These are phyloP conservation scores for Gobius niger DNA, from an alignment of 2,113 vertebrate genomes.

Conservation along the genomic window DNA sequence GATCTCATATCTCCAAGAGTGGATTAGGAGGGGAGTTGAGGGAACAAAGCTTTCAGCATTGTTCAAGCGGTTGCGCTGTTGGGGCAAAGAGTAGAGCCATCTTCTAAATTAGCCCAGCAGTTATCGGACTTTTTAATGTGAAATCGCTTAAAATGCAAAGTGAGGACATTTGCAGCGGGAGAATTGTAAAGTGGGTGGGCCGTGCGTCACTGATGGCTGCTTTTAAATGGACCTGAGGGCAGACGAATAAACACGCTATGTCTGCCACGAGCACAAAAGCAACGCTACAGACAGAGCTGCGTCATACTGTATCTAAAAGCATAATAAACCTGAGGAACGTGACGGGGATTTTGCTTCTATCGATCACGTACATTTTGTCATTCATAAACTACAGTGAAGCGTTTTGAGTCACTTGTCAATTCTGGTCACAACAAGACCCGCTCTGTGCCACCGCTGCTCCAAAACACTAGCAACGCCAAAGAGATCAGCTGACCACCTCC, in stretches of 20 bases:
- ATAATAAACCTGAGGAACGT: too few species aligned
- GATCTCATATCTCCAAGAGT: slow-evolving; percentile 63
- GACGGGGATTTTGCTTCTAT: too few species aligned
- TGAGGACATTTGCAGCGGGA: slow-evolving; percentile 40
- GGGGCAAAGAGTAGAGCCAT: slow-evolving; percentile 41
- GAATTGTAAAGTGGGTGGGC: slow-evolving; percentile 43
- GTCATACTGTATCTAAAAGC: too few species aligned
- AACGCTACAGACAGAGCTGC: not conserved
- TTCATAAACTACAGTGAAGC: too few species aligned
- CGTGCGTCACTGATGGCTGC: slow-evolving; percentile 34
- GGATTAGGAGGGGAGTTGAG: slow-evolving; percentile 46
- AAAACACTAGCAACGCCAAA: too few species aligned
- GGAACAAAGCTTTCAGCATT: slow-evolving; percentile 54
- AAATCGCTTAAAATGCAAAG: slow-evolving; percentile 51
- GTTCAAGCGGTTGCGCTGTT: slow-evolving; percentile 30
- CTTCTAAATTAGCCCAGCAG: slow-evolving; percentile 51
- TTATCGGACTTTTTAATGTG: slow-evolving; percentile 63
- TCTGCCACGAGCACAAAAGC: not conserved
- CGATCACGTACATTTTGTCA: too few species aligned
- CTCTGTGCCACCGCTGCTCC: too few species aligned
- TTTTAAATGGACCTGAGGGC: slow-evolving; percentile 36
- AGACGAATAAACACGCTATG: slow-evolving; percentile 20
- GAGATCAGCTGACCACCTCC: too few species aligned
- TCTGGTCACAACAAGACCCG: too few species aligned
- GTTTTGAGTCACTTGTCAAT: too few species aligned